phyloP scores from a whole-genome alignment of 2,797 vertebrate species.

The Urosaurus nigricauda region DNA sequence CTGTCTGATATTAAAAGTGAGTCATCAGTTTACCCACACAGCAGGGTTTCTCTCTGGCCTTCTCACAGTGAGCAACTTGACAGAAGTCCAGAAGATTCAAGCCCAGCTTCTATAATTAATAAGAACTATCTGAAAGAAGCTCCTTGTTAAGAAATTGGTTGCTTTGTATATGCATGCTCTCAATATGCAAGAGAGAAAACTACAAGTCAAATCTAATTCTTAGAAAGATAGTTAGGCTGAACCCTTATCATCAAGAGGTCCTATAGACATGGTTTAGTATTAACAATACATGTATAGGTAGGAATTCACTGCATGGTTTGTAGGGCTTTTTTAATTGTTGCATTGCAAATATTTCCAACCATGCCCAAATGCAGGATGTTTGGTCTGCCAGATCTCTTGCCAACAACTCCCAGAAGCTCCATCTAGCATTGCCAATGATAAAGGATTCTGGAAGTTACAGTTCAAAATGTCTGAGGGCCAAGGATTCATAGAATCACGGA shows the following conservation, averaged over 20 bases:
- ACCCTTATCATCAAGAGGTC: neutral
- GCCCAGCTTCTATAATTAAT: constrained; percentile 76
- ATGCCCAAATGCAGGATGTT: neutral
- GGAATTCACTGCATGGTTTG: neutral
- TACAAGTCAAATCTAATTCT: constrained; percentile 28
- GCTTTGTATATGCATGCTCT: neutral
- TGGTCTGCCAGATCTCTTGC: neutral
- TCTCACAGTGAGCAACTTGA: constrained; percentile 72
- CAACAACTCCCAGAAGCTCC: too few species aligned
- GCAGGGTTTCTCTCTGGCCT: constrained; percentile 81
- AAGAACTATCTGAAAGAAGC: constrained; percentile 70
- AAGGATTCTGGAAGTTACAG: too few species aligned
- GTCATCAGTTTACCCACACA: constrained; percentile 86
- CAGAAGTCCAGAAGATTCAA: constrained; percentile 59
- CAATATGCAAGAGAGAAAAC: constrained; percentile 46
- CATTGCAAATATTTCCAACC: neutral
- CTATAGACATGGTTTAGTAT: neutral
- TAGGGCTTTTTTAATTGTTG: rapidly evolving
- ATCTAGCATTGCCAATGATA: too few species aligned
- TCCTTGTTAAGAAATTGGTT: constrained; percentile 67
- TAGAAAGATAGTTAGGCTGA: constrained; percentile 1
- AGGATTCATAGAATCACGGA: too few species aligned
- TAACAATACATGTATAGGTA: neutral
- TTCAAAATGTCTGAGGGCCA: neutral
- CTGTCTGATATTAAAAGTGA: constrained; percentile 85